Conservation (phyloP, 2,888 invertebrate species). For the Nemotelus pantherinus region DNA sequence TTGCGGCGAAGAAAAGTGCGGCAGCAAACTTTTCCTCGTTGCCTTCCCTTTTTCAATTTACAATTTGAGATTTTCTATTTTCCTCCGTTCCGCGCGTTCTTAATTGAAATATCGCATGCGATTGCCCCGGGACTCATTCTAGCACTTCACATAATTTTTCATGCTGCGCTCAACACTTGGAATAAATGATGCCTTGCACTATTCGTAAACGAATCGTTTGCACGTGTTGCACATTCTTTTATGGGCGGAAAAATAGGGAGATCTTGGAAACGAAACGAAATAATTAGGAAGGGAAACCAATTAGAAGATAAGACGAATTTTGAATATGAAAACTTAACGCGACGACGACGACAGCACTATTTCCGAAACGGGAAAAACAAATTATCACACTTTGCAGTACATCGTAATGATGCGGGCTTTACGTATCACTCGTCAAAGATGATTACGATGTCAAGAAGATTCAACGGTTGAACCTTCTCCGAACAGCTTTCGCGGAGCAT, state of each 20-base stretch:
- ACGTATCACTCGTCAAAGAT: background rate
- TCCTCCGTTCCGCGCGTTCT: background rate
- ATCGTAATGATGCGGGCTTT: background rate
- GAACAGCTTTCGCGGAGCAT: too few species aligned
- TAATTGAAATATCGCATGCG: background rate
- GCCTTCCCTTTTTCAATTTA: background rate
- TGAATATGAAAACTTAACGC: background rate
- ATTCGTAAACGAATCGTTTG: too few species aligned
- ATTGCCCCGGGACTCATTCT: background rate
- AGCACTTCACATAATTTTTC: background rate
- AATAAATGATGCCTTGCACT: too few species aligned
- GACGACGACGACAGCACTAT: background rate
- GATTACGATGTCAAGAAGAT: too few species aligned
- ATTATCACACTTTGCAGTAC: constrained; percentile 29
- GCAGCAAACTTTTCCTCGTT: background rate
- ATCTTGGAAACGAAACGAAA: too few species aligned
- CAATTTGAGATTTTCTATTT: background rate
- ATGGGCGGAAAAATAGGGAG: too few species aligned
- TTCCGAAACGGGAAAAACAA: background rate
- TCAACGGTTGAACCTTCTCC: too few species aligned
- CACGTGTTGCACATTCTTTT: too few species aligned
- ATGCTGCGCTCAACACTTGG: background rate
- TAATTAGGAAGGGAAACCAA: too few species aligned
- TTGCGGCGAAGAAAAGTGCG: background rate
- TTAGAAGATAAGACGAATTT: too few species aligned